Evolutionary conservation across 2,113 vertebrate species (phyloP), one percentile per base, ranked within the genome.

Genomic region (Asarcornis scutulata): DNA sequence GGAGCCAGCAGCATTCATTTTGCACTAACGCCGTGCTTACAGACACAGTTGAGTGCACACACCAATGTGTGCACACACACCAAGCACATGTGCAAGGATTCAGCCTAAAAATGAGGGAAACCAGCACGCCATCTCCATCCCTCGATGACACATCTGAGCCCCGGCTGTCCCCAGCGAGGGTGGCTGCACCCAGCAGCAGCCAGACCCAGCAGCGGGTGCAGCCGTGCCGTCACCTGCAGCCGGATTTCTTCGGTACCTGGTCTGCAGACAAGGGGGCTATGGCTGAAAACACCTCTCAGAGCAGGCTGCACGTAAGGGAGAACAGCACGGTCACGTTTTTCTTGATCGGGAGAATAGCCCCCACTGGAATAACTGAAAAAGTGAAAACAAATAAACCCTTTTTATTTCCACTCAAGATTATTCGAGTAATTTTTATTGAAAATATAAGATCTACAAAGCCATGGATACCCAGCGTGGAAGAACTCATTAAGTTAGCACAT

Each of bases 391-490:
- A 95, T 94, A 91, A 94, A 91, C 78, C 88, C 86, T 95, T 95
- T 95, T 96, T 46, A 91, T 94, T 94, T 96, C 88, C 93, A 95
- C 92, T 97, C 94, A 97, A 97, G 95, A 96, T 96, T 96, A 97
- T 95, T 96, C 94, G 96, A 96, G 90, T 97, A 96, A 97, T 96
- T 96, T 97, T 97, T 97, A 97, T 97, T 97, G 97, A 97, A 97
- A 97, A 97, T 97, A 97, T 97, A 97, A 96, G 96, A 96, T 97
- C 95, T 97, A 97, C 97, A 97, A 97, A 97, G 96, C 97, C 97
- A 96, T 97, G 93, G 95, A 95, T 95, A 97, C 94, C 94, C 96
- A 97, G 88, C 90, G 93, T 96, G 96, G 97, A 97, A 97, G 97
- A 98, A 96, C 97, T 97, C 95, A 96, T 95, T 96, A 96, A 97